Evolutionary conservation across 2,113 vertebrate species (phyloP).

Genomic region (Piliocolobus tephrosceles): DNA sequence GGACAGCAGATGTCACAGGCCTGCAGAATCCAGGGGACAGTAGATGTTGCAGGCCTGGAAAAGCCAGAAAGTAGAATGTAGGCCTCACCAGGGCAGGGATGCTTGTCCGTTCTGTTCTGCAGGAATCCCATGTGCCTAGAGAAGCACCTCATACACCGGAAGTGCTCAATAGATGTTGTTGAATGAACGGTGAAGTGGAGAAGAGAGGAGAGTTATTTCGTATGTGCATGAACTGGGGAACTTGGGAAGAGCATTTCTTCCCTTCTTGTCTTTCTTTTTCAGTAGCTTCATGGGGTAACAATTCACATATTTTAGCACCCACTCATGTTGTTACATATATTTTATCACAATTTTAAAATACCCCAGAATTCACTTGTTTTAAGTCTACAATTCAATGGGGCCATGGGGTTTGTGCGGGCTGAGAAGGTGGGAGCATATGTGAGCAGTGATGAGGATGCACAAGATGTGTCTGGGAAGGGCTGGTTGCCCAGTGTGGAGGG

Average conservation of each 20-base stretch:
- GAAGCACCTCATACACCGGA: not conserved
- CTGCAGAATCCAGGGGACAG: not conserved
- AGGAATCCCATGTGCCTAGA: not conserved
- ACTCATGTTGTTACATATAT: not conserved
- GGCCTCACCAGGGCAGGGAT: not conserved
- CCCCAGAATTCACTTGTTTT: not conserved
- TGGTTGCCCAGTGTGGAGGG: not conserved
- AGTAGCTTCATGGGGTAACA: not conserved
- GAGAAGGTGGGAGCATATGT: not conserved
- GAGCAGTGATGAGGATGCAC: not conserved
- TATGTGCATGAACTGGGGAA: fast-evolving
- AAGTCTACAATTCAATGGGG: not conserved
- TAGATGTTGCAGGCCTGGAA: not conserved
- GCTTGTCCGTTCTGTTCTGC: not conserved
- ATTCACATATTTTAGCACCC: not conserved
- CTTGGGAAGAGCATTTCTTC: not conserved
- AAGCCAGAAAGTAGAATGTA: not conserved
- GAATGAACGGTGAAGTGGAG: not conserved
- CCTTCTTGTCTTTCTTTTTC: not conserved
- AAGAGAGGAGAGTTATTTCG: not conserved
- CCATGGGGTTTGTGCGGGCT: not conserved
- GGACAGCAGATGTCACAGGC: not conserved
- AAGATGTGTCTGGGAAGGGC: not conserved
- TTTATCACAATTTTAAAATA: not conserved
- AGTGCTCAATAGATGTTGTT: not conserved